Percentiles rank a stretch among this genome's conserved stretches.
phyloP scores from a whole-genome alignment of 2,797 vertebrate species.

The Paguma larvata region DNA sequence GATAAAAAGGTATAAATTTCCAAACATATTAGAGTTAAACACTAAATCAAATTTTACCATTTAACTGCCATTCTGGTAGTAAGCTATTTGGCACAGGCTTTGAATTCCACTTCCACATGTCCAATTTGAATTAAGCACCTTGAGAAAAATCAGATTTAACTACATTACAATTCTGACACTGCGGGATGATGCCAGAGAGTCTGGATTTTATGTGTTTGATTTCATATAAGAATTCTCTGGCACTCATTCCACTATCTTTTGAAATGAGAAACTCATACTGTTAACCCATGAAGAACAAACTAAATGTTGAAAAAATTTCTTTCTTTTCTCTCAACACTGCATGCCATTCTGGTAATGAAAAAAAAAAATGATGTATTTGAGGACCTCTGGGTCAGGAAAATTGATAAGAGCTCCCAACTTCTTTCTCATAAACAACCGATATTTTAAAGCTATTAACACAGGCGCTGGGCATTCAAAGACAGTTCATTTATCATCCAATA shows the following conservation, averaged over 20 bases:
- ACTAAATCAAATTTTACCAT: constrained; percentile 13
- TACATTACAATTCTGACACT: background rate
- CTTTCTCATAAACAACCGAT: constrained; percentile 73
- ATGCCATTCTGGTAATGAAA: constrained; percentile 28
- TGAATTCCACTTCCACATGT: constrained; percentile 23
- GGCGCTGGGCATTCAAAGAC: constrained; percentile 61
- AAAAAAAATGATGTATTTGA: constrained; percentile 56
- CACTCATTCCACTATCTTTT: background rate
- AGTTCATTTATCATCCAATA: constrained; percentile 78
- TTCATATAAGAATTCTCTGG: background rate
- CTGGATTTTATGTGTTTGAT: background rate
- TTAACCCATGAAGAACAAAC: constrained; percentile 27
- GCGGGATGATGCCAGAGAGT: background rate
- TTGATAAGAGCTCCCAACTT: constrained; percentile 67
- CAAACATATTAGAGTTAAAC: background rate
- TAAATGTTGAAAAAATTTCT: constrained; percentile 18
- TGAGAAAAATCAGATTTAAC: constrained; percentile 22
- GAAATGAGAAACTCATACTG: constrained; percentile 6
- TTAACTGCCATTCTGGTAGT: constrained; percentile 25
- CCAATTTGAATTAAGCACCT: background rate
- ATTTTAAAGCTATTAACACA: constrained; percentile 78
- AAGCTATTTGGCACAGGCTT: background rate
- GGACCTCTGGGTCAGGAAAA: constrained; percentile 46
- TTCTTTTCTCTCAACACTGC: constrained; percentile 7
- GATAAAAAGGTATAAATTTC: background rate